phyloP scores from a whole-genome alignment of 2,888 invertebrate genomes.

The Phasia obesa region DNA sequence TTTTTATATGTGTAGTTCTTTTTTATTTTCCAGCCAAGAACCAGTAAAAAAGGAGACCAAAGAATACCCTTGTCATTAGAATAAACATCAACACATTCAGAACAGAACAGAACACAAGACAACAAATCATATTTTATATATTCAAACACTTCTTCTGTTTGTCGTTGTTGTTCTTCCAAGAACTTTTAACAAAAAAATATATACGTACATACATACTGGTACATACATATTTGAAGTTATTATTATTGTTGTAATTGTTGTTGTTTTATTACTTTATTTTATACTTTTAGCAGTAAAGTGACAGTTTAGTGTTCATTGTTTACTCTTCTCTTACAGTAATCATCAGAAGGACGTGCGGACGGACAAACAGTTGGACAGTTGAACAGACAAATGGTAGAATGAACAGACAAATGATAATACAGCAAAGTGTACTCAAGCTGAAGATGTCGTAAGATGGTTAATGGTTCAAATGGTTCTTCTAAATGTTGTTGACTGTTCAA shows the following conservation, averaged over 20 bases:
- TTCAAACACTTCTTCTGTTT: slow-evolving; percentile 46
- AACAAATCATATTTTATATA: slow-evolving; percentile 64
- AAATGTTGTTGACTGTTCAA: slow-evolving; percentile 36
- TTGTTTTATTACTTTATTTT: slow-evolving; percentile 56
- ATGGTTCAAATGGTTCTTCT: slow-evolving; percentile 45
- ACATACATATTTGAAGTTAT: slow-evolving; percentile 21
- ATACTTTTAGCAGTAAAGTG: slow-evolving; percentile 71
- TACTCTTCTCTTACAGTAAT: slow-evolving; percentile 43
- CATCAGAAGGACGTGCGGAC: background rate
- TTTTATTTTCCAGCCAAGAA: slow-evolving; percentile 40
- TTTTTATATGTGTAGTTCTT: slow-evolving; percentile 11
- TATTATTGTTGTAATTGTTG: slow-evolving; percentile 27
- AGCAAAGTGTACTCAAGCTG: slow-evolving; percentile 56
- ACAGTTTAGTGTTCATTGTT: slow-evolving; percentile 72
- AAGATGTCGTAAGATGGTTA: slow-evolving; percentile 61
- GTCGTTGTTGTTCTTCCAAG: slow-evolving; percentile 35
- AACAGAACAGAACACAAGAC: slow-evolving; percentile 47
- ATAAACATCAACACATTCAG: slow-evolving; percentile 63
- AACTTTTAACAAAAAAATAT: slow-evolving; percentile 47
- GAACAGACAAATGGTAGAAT: background rate
- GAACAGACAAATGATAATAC: background rate
- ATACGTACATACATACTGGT: too few species aligned
- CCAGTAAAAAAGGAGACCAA: slow-evolving; percentile 24
- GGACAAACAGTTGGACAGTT: background rate
- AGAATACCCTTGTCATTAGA: slow-evolving; percentile 67